Base-by-base conservation (phyloP, 2,888 invertebrate species). In the Busseola fusca region DNA sequence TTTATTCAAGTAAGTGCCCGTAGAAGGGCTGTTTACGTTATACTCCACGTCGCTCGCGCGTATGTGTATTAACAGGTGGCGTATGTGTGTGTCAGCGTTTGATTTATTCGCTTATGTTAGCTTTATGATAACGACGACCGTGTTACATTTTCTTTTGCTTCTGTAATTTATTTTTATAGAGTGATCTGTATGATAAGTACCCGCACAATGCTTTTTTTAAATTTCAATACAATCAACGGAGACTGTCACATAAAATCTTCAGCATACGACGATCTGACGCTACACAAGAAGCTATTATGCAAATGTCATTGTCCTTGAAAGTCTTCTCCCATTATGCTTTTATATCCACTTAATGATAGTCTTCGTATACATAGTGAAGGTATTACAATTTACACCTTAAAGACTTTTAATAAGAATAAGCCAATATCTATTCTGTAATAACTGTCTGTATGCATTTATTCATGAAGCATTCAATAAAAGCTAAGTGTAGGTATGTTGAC, bases 11-110 rank as follows among this genome's bases (percentile, higher is more conserved):
- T 89, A 89, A 90, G 88, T 88, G 83, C 87, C 89, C 87, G 84
- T 86, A 86, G 86, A 89, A 88, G 89, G 90, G 90, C 88, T 91
- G 89, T 89, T 90, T 90, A 89, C 87, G 87, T 87, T 87, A 59
- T 84, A 72, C 75, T 80, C 81, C 77, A 83, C 84, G 85, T 80
- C 82, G 64, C 68, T 70, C 71, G 80, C 82, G 84, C 79, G 80
- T 84, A 80, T 83, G 82, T 84, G 84, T 86, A 82, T 81, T 83
- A 74, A 84, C 85, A 86, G 68, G 80, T 86, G 79, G n/a, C 65
- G 74, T 78, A 66, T 80, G 81, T 81, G 84, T 85, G 86, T 69
- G 81, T 85, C 62, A 69, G 82, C 73, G 80, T 87, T 87, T 91
- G 90, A 92, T 91, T 91, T 91, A 91, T 90, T 84, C 87, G 83